Percentiles rank a stretch among this genome's conserved stretches.
Evolutionary conservation across 2,113 vertebrate species (phyloP).

Genomic region (Syrmaticus mikado): DNA sequence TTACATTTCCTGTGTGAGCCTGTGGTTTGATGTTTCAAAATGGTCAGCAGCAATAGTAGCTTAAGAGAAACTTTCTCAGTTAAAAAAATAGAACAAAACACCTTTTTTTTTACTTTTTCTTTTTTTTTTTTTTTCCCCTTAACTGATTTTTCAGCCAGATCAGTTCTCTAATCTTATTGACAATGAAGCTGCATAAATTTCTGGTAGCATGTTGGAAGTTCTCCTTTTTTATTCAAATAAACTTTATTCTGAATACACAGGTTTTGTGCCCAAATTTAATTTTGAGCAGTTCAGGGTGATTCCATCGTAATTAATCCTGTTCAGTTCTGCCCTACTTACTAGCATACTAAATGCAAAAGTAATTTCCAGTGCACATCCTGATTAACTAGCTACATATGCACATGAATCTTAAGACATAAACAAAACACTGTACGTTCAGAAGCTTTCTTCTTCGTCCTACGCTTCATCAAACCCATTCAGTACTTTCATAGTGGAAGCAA

Average conservation of each 20-base stretch:
- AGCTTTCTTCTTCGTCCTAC: neutral
- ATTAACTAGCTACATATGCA: neutral
- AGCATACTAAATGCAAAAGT: neutral
- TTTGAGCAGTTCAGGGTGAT: neutral
- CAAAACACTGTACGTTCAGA: neutral
- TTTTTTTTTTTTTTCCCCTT: neutral
- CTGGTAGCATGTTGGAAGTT: neutral
- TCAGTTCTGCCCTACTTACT: neutral
- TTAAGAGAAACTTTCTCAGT: neutral
- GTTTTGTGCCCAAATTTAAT: neutral
- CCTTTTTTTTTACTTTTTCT: neutral
- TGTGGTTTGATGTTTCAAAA: conserved; percentile 37
- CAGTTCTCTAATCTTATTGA: neutral
- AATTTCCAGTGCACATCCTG: neutral
- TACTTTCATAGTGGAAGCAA: neutral
- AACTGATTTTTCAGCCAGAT: neutral
- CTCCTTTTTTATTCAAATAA: neutral
- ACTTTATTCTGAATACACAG: neutral
- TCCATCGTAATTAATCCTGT: neutral
- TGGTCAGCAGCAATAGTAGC: neutral
- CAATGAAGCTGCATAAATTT: neutral
- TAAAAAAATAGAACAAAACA: neutral
- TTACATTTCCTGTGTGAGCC: conserved; percentile 52
- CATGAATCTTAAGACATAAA: neutral
- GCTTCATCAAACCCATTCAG: neutral